Evolutionary conservation across 2,113 vertebrate species (phyloP), one percentile per base, ranked within the genome.

Genomic region (Vulpes ferrilata): DNA sequence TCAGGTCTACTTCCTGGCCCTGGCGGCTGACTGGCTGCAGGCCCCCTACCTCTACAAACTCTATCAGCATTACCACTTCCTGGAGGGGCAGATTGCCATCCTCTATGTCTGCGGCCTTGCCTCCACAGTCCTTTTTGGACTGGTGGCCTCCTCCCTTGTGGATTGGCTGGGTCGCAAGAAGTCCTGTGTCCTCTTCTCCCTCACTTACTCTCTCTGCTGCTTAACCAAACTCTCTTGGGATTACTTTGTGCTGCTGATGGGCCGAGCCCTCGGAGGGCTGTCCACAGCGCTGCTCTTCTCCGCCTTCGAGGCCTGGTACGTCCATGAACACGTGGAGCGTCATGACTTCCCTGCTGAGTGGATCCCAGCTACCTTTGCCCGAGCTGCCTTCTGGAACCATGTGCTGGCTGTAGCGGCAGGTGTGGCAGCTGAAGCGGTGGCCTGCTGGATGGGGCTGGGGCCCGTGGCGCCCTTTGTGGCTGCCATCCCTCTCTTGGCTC

Each of bases 31-130:
- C 98, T 99, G 99, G 99, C 98, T 99, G 59, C 99, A 99, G 98
- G 99, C 99, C 4, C 99, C 99, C 23, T 99, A 99, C 97, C 99
- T 99, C 80, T 99, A 99, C 98, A 99, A 99, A 97, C 99, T 99
- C 1, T 99, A 99, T 98, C 99, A 99, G 71, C 99, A 99, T 98
- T 99, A 99, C 97, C 99, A 98, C 97, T 99, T 99, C 98, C 98
- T 99, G 98, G 99, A 99, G 97, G 99, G 99, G 2, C 99, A 99
- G 95, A 99, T 99, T 48, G 99, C 99, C 97, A 99, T 99, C 82
- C 98, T 99, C 53, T 99, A 99, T 11, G 99, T 99, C 74, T 99
- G 99, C 12, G 99, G 99, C 19, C 98, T 99, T 74, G 99, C 99
- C 43, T 99, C 99, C 51, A 99, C 99, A 5, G 99, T 99, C 84